Evolutionary conservation across 2,888 invertebrate genomes (phyloP).

Genomic region (Heliconius ismenius): DNA sequence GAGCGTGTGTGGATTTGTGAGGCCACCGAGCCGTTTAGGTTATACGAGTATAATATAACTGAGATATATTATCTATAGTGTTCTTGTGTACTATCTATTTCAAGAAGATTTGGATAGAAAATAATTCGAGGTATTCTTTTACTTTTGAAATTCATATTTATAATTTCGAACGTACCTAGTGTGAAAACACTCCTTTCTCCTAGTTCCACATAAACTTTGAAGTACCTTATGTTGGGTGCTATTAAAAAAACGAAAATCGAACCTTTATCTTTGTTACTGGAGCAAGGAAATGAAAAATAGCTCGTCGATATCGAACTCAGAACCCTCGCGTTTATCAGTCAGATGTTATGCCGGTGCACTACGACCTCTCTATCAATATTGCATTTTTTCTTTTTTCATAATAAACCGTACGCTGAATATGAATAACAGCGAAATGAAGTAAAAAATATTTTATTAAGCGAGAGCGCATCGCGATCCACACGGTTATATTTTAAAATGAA

Average conservation of each 20-base stretch:
- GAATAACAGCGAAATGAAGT: background rate
- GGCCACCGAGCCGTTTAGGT: background rate
- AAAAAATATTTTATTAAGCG: background rate
- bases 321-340: background rate
- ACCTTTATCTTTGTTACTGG: background rate
- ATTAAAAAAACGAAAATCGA: too few species aligned
- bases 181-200: background rate
- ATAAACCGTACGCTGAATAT: background rate
- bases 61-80: background rate
- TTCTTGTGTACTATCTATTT: background rate
- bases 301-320: background rate
- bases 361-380: background rate
- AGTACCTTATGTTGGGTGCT: too few species aligned
- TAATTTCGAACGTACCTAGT: background rate
- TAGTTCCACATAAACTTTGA: too few species aligned
- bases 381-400: background rate
- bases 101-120: background rate
- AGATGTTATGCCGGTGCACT: background rate
- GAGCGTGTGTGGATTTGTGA: background rate
- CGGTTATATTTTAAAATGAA: background rate
- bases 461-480: background rate
- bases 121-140: background rate
- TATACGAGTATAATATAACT: background rate
- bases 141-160: background rate
- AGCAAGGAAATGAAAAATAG: background rate